Conservation (phyloP, 2,113 vertebrate genomes). For the Romanogobio albipinnatus region DNA sequence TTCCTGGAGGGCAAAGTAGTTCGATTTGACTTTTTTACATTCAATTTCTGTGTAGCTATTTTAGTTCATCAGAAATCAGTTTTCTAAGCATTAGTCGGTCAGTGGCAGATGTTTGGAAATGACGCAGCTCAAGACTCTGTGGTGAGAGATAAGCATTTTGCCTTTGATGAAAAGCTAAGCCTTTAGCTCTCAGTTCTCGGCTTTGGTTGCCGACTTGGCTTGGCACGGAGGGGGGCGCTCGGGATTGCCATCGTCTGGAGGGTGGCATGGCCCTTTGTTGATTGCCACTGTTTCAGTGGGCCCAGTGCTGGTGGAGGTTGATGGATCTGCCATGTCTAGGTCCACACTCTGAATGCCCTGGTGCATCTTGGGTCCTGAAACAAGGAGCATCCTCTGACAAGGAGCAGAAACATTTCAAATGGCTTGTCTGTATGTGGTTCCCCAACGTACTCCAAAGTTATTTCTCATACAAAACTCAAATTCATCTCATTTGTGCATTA, state of each 20-base stretch:
- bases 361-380: background rate
- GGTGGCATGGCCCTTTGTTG: background rate
- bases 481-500: background rate
- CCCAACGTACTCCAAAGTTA: background rate
- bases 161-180: constrained; percentile 40
- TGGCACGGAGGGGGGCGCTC: constrained; percentile 7
- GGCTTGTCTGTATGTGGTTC: background rate
- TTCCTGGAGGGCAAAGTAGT: background rate
- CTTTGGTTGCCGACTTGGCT: background rate
- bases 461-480: background rate
- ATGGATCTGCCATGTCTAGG: background rate
- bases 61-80: constrained; percentile 10
- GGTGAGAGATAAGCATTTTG: constrained; percentile 33
- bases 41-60: constrained; percentile 4
- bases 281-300: background rate
- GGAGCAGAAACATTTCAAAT: background rate
- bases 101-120: constrained; percentile 33
- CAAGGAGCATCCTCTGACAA: background rate
- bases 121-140: constrained; percentile 13
- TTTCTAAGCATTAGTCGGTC: constrained; percentile 18
- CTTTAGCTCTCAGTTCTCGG: constrained; percentile 9
- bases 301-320: background rate
- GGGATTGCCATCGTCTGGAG: constrained; percentile 5
- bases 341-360: background rate
- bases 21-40: constrained; percentile 13